phyloP scores from a whole-genome alignment of 2,797 vertebrate genomes.

The Champsocephalus esox region DNA sequence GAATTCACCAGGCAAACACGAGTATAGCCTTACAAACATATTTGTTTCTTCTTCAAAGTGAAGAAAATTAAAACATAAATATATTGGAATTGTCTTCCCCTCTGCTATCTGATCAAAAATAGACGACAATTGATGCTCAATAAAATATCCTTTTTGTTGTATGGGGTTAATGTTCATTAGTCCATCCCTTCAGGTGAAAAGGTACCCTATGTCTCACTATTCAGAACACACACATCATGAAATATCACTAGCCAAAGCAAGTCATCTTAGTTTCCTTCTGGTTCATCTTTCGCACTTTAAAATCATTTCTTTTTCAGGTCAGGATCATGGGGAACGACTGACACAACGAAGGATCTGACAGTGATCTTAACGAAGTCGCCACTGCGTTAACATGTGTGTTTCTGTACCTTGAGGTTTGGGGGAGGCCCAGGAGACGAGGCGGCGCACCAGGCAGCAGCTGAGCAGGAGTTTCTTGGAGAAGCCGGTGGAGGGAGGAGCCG shows the following conservation, averaged over 20 bases:
- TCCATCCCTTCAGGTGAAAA: background rate
- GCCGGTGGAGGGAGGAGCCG: conserved; percentile 18
- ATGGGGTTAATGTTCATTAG: background rate
- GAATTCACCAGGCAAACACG: background rate
- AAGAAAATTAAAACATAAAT: too few species aligned
- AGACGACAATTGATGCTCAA: too few species aligned
- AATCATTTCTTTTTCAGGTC: background rate
- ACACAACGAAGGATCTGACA: background rate
- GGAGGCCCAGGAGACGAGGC: conserved; percentile 86
- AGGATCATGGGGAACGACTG: background rate
- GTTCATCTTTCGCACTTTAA: background rate
- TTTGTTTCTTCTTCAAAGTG: too few species aligned
- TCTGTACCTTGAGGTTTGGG: conserved; percentile 86
- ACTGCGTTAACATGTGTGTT: background rate
- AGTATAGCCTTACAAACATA: too few species aligned
- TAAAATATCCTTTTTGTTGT: background rate
- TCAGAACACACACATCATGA: background rate
- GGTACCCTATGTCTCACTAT: background rate
- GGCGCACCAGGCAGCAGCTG: conserved; percentile 89
- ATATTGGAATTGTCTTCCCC: too few species aligned
- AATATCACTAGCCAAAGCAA: background rate
- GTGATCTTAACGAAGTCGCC: background rate
- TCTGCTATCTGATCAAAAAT: background rate
- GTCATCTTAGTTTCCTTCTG: background rate
- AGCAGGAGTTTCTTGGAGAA: conserved; percentile 87